Evolutionary conservation across 2,113 vertebrate genomes (phyloP).

Genomic region (Chamaetylas fuelleborni): DNA sequence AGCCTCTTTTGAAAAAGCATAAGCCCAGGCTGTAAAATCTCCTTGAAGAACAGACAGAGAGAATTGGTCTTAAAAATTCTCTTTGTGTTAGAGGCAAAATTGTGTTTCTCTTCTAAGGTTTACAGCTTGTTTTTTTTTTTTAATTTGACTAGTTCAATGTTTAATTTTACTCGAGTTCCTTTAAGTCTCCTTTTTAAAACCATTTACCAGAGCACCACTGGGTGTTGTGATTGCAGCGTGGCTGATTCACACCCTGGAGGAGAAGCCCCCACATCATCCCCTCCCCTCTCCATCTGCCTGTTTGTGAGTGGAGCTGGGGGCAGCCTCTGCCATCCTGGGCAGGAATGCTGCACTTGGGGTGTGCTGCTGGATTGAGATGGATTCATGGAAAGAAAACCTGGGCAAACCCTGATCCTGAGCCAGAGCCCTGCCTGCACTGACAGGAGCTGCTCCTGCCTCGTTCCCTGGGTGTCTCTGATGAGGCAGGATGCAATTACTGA

Average conservation of each 20-base stretch:
- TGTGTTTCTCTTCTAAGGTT: not conserved
- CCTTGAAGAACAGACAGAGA: not conserved
- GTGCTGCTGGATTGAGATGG: rapidly evolving
- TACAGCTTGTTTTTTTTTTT: not conserved
- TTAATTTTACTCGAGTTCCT: not conserved
- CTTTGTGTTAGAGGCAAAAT: not conserved
- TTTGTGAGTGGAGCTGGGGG: not conserved
- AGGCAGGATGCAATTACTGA: not conserved
- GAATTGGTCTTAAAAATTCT: not conserved
- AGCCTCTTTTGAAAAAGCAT: not conserved
- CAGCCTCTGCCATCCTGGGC: not conserved
- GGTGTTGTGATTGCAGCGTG: not conserved
- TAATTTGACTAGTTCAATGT: not conserved
- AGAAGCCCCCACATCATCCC: not conserved
- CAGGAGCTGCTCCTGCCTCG: not conserved
- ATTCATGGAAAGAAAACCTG: not conserved
- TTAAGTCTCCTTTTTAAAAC: not conserved
- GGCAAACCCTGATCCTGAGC: not conserved
- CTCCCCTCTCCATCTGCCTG: not conserved
- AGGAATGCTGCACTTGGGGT: not conserved
- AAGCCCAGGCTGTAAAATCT: not conserved
- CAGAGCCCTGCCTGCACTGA: not conserved
- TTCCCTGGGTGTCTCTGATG: not conserved
- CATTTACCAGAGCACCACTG: rapidly evolving
- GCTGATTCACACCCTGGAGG: not conserved